Base-by-base conservation (phyloP, 2,888 invertebrate genomes). In the Harmothoe impar region DNA sequence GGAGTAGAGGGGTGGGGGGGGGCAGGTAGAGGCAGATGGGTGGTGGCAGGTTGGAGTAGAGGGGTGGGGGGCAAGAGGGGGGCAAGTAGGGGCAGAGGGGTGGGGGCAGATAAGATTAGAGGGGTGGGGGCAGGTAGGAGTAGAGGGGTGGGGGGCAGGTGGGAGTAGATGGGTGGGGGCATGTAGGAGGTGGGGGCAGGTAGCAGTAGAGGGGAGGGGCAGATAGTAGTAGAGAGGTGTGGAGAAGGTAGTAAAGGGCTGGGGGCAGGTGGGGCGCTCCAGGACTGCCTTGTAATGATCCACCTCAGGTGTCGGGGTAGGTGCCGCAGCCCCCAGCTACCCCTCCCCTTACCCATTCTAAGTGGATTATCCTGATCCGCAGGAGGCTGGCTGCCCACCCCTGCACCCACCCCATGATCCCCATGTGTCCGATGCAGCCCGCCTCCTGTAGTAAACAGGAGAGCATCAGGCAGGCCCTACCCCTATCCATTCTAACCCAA, bases 301-400 rank as follows among this genome's bases (percentile, higher is more conserved):
- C 62, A 62, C 62, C 62, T 62, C 62, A 62, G 62, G 62, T 62
- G 62, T 62, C 20, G 62, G 20, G 62, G 62, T 62, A 7, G 20
- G 62, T n/a, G 62, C 62, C 7, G 72, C 15, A 15, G 72, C 72
- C 72, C 29, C 72, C 72, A 29, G n/a, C 72, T 29, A 25, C 72
- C 17, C 43, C 43, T 43, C 43, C 43, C 43, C 10, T 43, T 43
- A 43, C 43, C 29, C 72, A 72, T 17, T 25, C 72, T 72, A 72
- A 72, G 72, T 72, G 72, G 72, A 72, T 72, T 72, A 72, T 25
- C 5, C 29, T 72, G 25, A 72, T 72, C 72, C 72, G 15, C 29
- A 25, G 29, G 29, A 23, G 15, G 29, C 29, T 29, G 72, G 29
- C 5, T 12, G 7, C 62, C 62, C 72, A 72, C 72, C 72, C 72